Base-by-base conservation (phyloP, 2,888 invertebrate genomes). In the Barypeithes pellucidus region DNA sequence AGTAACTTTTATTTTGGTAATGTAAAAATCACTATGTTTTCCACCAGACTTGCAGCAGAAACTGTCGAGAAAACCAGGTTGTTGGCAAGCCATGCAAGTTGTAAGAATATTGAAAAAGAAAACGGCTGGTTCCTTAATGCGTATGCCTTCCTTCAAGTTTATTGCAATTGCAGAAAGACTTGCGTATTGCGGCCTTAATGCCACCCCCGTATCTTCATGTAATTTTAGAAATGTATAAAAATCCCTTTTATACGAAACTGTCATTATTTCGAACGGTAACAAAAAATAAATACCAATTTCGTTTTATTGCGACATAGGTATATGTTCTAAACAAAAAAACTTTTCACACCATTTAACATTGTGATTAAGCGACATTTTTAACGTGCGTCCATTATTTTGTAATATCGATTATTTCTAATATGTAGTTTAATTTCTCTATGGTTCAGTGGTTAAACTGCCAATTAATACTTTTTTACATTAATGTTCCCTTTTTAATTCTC, bases 331-430 rank as follows among this genome's bases (percentile, higher is more conserved):
- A 57, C 54, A 57, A n/a, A 33, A 33, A 33, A 36, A 57, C 33
- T 57, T 57, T 57, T 16, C 54, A 29, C 54, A 57, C 54, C 33
- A 57, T 57, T 57, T 57, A 57, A 57, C 33, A 57, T 18, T 57
- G 16, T 57, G 54, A 57, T 57, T 33, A 57, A 57, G 33, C 33
- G 18, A 18, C 33, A 57, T 57, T 57, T 54, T 57, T 33, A 57
- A 57, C 16, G 54, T 11, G 16, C 12, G 14, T 18, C 54, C 54
- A 33, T 33, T 57, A 57, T 33, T 57, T 57, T 18, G 33, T 16
- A 36, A 16, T 57, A 16, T 57, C 18, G 33, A 33, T 57, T 57
- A 14, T 33, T 33, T 16, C 18, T 11, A 57, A 18, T 33, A 18
- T 16, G 33, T 36, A 16, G 33, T 33, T 33, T 57, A 36, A 57